A percentile compares a stretch with the other conserved stretches of the same genome.
These are phyloP conservation scores for Poecilia velifera DNA, from an alignment of 2,797 vertebrate species.

Conservation along the genomic window DNA sequence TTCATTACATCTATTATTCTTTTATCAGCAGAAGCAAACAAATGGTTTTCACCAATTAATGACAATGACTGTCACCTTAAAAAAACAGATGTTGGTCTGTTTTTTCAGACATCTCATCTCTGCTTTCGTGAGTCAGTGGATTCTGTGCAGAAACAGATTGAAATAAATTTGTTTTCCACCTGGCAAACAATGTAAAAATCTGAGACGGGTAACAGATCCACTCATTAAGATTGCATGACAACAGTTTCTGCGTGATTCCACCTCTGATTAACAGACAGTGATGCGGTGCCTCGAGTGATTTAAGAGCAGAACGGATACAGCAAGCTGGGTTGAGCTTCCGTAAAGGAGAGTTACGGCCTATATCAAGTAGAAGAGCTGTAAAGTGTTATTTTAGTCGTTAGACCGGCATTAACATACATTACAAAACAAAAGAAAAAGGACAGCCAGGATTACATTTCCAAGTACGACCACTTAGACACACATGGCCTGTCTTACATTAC, in stretches of 20 bases:
- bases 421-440: too few species aligned
- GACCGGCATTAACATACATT: too few species aligned
- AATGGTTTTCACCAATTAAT: not conserved
- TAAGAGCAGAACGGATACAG: not conserved
- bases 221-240: slow-evolving; percentile 3
- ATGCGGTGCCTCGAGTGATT: slow-evolving; percentile 29
- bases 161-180: too few species aligned
- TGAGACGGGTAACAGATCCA: slow-evolving; percentile 24
- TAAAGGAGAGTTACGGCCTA: not conserved
- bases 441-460: too few species aligned
- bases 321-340: slow-evolving; percentile 5
- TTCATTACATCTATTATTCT: not conserved
- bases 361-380: too few species aligned
- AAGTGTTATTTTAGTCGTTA: too few species aligned
- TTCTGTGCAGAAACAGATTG: too few species aligned
- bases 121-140: slow-evolving; percentile 23
- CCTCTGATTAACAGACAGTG: slow-evolving; percentile 13
- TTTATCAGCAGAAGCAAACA: not conserved
- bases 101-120: slow-evolving; percentile 41
- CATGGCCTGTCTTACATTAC: too few species aligned
- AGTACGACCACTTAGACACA: too few species aligned
- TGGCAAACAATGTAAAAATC: not conserved
- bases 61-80: not conserved
- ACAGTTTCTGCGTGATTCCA: not conserved
- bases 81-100: not conserved